Base-by-base conservation (phyloP, 2,888 invertebrate genomes). In the Lycocerus yunnanus region DNA sequence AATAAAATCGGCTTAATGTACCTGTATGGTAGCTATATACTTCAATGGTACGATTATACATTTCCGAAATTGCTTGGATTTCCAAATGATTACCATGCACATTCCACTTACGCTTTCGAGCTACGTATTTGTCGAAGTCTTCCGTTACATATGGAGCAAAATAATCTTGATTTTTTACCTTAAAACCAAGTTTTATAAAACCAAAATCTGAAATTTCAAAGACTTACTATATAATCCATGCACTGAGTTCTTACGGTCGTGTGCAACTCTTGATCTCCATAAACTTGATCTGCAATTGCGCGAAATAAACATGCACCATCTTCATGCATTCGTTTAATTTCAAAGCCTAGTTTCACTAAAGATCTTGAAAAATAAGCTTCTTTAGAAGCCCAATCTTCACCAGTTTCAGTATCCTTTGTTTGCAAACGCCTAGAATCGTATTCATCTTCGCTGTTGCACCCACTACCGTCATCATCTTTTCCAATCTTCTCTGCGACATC, bases 71-170 rank as follows among this genome's bases (percentile, higher is more conserved):
- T 16, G 96, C 96, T 86, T 96, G 96, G 85, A 97, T 94, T 88
- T 97, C 97, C 80, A 96, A 91, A 85, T 97, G 96, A 87, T 97
- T 97, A 65, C 97, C 97, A 86, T 96, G 96, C 20, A 94, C 93
- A 84, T 92, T 91, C 82, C 93, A 92, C 81, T 91, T 89, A 16
- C 95, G 90, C 86, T 97, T 97, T 58, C 97, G 90, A 81, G 91
- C 91, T 18, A 97, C 91, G 84, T 97, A 97, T 58, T 92, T 92
- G 76, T 91, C 92, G 83, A 96, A 95, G 86, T 96, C 95, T 86
- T 97, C 97, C 0, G 96, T 96, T 60, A 97, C 93, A 87, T 95
- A 97, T 81, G 95, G 94, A 16, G 93, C 93, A 85, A 94, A 97
- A 84, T 95, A 95, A 84, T 96, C 96, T 61, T 92, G 91, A 88